phyloP scores from a whole-genome alignment of 2,888 invertebrate species.

The Lordiphosa andalusiaca region DNA sequence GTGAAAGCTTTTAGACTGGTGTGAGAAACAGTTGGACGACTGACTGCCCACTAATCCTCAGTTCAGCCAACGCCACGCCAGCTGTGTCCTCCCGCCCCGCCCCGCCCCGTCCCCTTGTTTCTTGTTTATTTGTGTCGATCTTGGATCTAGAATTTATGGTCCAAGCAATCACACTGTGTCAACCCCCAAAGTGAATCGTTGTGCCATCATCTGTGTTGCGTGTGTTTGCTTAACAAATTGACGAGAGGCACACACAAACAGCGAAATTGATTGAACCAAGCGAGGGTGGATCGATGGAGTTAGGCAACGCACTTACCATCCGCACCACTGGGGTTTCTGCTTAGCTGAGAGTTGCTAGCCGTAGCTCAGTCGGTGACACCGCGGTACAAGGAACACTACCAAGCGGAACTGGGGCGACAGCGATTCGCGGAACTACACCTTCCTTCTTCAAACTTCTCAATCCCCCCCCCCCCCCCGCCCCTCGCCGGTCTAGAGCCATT shows the following conservation, averaged over 20 bases:
- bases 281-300: conserved; percentile 36
- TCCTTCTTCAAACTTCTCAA: conserved; percentile 7
- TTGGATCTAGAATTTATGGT: conserved; percentile 48
- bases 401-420: too few relatives aligned
- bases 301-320: too few relatives aligned
- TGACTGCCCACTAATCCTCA: conserved; percentile 19
- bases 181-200: conserved; percentile 10
- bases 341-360: too few relatives aligned
- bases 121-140: conserved; percentile 40
- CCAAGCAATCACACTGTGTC: conserved; percentile 18
- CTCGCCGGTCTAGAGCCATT: conserved; percentile 12
- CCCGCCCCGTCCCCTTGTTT: too few relatives aligned
- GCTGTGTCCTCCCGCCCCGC: conserved; percentile 4
- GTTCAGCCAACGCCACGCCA: conserved; percentile 6
- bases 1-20: conserved; percentile 33
- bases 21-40: conserved; percentile 4
- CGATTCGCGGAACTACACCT: too few relatives aligned
- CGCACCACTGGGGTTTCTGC: too few relatives aligned
- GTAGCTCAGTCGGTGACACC: too few relatives aligned
- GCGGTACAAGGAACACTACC: too few relatives aligned
- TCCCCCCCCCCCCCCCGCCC: conserved; percentile 11
- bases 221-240: conserved; percentile 40
- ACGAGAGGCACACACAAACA: conserved; percentile 19
- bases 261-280: conserved; percentile 55
- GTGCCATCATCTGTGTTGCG: conserved; percentile 10